Base-by-base conservation (phyloP, 1,140 invertebrate species). In the Drosophila lini region DNA sequence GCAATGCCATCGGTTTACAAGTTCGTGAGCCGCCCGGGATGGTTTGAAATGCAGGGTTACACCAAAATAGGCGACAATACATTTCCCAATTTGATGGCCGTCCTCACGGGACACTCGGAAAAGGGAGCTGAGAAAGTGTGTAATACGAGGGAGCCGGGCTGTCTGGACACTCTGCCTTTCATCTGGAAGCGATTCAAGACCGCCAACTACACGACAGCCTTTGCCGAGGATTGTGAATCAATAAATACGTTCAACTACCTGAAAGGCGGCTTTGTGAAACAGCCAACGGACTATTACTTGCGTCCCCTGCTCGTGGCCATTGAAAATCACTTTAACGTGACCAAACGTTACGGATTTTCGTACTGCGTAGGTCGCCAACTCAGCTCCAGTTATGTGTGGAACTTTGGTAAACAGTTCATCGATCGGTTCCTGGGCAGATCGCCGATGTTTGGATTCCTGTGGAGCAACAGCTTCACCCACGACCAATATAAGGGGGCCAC, bases 271-370 rank as follows among this genome's bases (percentile, higher is more conserved):
- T 98, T 98, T 89, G 91, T 93, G 1, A 93, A 95, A 19, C 94
- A 94, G 34, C 97, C 97, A 0, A 96, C 96, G 0, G 96, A 98
- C 91, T 97, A 96, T 85, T 97, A 97, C 74, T 93, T 96, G 25
- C 93, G 96, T 31, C 95, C 96, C 0, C 96, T 96, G 78, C 94
- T 96, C 74, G 76, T 95, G 58, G 94, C 94, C 5, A 94, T 94
- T 36, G 94, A 94, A 40, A 78, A 94, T 9, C 61, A 93, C 5
- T 90, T 95, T 1, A 50, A 67, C 0, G 34, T 59, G 4, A 38
- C 31, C 32, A 34, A 32, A 0, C 38, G 53, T 1, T 59, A 28
- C 3, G 45, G 47, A 3, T 34, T 5, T 8, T 7, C 52, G 13
- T 94, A 93, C 50, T 95, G 95, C 69, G 93, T 94, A 5, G 95